These are phyloP conservation scores for Epinotia ramella DNA, from an alignment of 2,888 invertebrate species.

Conservation along the genomic window DNA sequence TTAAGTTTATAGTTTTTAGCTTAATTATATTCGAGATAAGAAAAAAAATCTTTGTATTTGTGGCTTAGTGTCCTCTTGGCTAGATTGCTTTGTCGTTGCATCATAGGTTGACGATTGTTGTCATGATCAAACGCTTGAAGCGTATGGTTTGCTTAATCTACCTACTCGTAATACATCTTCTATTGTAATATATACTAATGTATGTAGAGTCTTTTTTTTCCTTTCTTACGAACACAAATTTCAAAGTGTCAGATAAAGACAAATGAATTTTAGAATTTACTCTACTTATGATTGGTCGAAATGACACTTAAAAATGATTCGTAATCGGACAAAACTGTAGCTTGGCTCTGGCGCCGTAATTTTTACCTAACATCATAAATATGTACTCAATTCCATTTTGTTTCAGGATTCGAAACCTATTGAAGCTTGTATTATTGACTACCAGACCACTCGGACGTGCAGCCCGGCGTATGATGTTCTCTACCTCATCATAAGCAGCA, in stretches of 20 bases:
- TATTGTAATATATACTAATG: no score
- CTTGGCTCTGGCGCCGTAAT: not conserved
- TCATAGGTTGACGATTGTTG: no score
- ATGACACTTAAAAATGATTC: not conserved
- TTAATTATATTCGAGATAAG: not conserved
- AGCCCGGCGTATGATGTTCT: constrained; percentile 73
- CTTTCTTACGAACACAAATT: no score
- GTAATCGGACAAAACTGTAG: not conserved
- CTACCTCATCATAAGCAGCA: constrained; percentile 72
- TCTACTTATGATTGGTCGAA: no score
- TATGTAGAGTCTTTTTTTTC: no score
- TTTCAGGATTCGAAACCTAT: constrained; percentile 65
- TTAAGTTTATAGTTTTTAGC: not conserved
- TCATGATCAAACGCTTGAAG: no score
- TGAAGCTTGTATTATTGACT: constrained; percentile 75
- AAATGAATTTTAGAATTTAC: no score
- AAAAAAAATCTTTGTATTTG: not conserved
- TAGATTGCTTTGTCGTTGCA: no score
- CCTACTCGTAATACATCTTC: no score
- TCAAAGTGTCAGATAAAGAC: no score
- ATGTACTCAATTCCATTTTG: constrained; percentile 40
- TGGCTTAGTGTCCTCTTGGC: not conserved
- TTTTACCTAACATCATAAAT: not conserved
- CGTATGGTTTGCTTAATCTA: no score
- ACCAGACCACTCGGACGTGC: constrained; percentile 69